Base-by-base conservation (phyloP, 2,113 vertebrate genomes). In the Pampusana beccarii region DNA sequence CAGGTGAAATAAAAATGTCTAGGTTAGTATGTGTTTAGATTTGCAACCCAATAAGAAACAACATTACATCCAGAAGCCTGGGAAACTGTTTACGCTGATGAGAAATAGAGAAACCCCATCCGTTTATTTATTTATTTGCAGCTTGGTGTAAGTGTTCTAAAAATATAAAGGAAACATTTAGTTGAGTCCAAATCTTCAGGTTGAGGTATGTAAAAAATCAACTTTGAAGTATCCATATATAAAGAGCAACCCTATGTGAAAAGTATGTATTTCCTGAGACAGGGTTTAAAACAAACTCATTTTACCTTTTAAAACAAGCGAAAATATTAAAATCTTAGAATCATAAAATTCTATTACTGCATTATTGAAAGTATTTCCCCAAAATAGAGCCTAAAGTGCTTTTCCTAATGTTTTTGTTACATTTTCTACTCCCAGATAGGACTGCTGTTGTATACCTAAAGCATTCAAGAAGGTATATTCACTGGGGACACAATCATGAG, bases 401-500 rank as follows among this genome's bases (percentile, higher is more conserved):
- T 24, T 85, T 79, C 33, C 82, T 66, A 56, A 40, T 61, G 28
- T 18, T 79, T 96, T 96, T 88, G 66, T 85, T 82, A 46, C 44
- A 46, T 90, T 93, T 96, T 93, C 73, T 80, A 54, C 46, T 93
- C 82, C 31, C 42, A 14, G 80, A 50, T 89, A 87, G 94, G 60
- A 54, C 78, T 95, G 66, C 25, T 79, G 84, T 61, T 80, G 58
- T 91, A 91, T 93, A 95, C 87, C 54, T 74, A 88, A 86, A 90
- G 24, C 23, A 65, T 96, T 81, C 2, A 0, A 88, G 82, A 81
- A 90, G 44, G 75, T 92, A 34, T 85, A 94, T 92, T 80, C 84
- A 96, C 75, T 13, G 54, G 74, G 80, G 78, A 96, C 90, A 93
- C 75, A 75, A 50, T 95, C 94, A 97, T 93, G 92, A 96, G 77